These are phyloP conservation scores for Diabrotica balteata DNA, from an alignment of 2,888 invertebrate species.

Conservation along the genomic window DNA sequence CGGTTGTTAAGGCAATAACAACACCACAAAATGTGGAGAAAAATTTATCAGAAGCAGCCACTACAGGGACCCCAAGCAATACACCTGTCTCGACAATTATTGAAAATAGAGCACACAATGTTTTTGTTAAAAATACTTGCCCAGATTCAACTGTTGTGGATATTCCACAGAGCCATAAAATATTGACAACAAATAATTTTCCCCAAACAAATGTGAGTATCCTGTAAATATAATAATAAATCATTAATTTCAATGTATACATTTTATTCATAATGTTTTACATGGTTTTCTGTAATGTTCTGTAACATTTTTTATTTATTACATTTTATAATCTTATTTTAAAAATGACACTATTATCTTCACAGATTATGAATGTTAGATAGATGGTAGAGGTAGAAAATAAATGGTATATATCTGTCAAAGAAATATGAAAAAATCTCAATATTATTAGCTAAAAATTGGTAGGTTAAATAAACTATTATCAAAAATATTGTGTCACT, in stretches of 20 bases:
- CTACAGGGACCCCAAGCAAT: constrained; percentile 25
- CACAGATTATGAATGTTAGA: too few species aligned
- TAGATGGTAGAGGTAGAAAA: too few species aligned
- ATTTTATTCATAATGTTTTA: background rate
- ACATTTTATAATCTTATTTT: too few species aligned
- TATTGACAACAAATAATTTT: constrained; percentile 56
- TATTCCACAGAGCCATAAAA: constrained; percentile 55
- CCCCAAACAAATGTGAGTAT: constrained; percentile 55
- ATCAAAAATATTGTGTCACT: too few species aligned
- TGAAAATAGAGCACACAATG: constrained; percentile 56
- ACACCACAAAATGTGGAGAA: constrained; percentile 29
- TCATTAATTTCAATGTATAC: background rate
- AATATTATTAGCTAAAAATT: too few species aligned
- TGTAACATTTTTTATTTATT: too few species aligned
- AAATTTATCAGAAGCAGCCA: constrained; percentile 22
- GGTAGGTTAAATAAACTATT: too few species aligned
- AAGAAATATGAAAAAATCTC: too few species aligned
- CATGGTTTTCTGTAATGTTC: too few species aligned
- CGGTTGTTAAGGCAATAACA: constrained; percentile 54
- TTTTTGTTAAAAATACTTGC: constrained; percentile 57
- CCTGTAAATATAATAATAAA: constrained; percentile 7
- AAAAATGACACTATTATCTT: too few species aligned
- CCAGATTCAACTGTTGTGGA: constrained; percentile 45
- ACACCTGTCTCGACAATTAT: constrained; percentile 43
- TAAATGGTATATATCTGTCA: too few species aligned